phyloP scores from a whole-genome alignment of 2,113 vertebrate genomes.

The Passer domesticus region DNA sequence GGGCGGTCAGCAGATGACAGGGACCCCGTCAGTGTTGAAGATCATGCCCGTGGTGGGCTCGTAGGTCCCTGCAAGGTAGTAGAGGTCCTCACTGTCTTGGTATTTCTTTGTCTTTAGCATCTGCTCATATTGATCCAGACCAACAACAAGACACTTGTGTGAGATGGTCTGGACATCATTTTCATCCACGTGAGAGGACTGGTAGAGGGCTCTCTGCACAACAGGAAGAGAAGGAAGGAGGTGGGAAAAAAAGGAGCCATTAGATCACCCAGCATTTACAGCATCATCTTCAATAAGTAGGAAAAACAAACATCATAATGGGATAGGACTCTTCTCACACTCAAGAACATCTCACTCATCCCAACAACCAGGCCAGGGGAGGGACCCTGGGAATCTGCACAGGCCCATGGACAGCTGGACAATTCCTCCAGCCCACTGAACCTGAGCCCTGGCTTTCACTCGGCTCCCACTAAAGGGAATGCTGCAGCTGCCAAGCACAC shows the following conservation, averaged over 20 bases:
- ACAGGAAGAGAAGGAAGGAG: not conserved
- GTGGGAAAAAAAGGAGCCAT: not conserved
- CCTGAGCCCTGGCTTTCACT: not conserved
- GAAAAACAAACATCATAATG: not conserved
- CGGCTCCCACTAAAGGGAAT: not conserved
- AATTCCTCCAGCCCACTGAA: not conserved
- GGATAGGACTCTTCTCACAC: not conserved
- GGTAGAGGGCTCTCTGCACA: slow-evolving; percentile 91
- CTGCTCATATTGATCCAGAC: slow-evolving; percentile 95
- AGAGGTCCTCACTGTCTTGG: slow-evolving; percentile 97
- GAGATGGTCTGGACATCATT: slow-evolving; percentile 99
- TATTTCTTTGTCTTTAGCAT: slow-evolving; percentile 97
- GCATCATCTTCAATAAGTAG: not conserved
- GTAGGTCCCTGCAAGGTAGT: slow-evolving; percentile 98
- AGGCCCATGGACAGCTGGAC: not conserved
- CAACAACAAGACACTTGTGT: slow-evolving; percentile 97
- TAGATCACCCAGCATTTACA: not conserved
- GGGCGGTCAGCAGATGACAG: slow-evolving; percentile 88
- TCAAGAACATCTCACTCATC: not conserved
- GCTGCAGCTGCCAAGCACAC: rapidly evolving
- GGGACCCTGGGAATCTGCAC: not conserved
- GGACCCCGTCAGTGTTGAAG: slow-evolving; percentile 96
- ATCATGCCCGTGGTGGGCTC: slow-evolving; percentile 99
- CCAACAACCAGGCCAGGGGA: not conserved
- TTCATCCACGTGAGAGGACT: slow-evolving; percentile 97